Conservation (phyloP, 2,888 invertebrate genomes). For the Cistogaster globosa region DNA sequence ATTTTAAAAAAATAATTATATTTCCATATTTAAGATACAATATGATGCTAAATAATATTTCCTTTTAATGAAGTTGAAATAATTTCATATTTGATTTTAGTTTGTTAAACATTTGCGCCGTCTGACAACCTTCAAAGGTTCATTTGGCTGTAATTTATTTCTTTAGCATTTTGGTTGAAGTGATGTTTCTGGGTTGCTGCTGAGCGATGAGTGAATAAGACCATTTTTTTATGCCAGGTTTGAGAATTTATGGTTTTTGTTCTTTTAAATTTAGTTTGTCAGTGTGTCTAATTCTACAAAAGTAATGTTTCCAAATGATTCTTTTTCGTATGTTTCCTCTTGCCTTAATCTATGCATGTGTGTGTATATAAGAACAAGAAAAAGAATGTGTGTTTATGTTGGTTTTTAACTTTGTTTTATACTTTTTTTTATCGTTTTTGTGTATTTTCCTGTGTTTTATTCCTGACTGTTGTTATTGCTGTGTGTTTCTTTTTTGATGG, state of each 20-base stretch:
- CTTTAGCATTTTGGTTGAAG: slow-evolving; percentile 23
- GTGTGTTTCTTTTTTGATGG: slow-evolving; percentile 65
- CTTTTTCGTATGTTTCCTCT: slow-evolving; percentile 52
- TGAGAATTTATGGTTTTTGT: slow-evolving; percentile 30
- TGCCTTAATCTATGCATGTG: background rate
- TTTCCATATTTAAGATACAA: no score
- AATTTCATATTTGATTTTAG: no score
- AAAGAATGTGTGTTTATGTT: slow-evolving; percentile 48
- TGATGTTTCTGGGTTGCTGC: slow-evolving; percentile 47
- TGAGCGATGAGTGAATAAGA: slow-evolving; percentile 56
- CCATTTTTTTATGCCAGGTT: slow-evolving; percentile 30
- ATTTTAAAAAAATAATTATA: no score
- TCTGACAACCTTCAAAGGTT: background rate
- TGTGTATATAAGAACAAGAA: slow-evolving; percentile 31
- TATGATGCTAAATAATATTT: no score
- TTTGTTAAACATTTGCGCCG: no score
- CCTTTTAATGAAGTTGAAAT: no score
- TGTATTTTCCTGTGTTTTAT: slow-evolving; percentile 72
- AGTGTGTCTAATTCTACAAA: slow-evolving; percentile 12
- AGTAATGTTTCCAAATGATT: slow-evolving; percentile 43
- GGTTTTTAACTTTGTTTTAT: slow-evolving; percentile 44
- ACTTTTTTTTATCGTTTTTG: slow-evolving; percentile 21
- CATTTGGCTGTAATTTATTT: slow-evolving; percentile 24
- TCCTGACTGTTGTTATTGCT: slow-evolving; percentile 74
- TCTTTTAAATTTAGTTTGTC: slow-evolving; percentile 21